Conservation (phyloP, 2,797 vertebrate genomes). For the Perodicticus potto region DNA sequence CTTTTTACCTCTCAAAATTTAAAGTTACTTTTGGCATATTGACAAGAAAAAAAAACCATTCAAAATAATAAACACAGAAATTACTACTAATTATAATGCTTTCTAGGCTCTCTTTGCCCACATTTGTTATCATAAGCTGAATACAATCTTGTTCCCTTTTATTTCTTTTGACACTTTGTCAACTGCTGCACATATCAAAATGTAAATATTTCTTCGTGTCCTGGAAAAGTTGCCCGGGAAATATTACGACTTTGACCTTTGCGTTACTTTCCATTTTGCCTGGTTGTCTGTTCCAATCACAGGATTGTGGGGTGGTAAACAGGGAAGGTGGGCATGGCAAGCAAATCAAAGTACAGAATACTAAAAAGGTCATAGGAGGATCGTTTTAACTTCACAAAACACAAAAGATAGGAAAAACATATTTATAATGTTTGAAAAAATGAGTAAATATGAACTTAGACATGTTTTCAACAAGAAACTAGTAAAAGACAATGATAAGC, state of each 20-base stretch:
- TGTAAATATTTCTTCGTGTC: conserved; percentile 74
- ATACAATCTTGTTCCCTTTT: conserved; percentile 26
- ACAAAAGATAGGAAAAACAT: conserved; percentile 79
- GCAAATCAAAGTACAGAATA: conserved; percentile 88
- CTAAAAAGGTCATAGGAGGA: conserved; percentile 88
- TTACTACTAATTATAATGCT: neutral
- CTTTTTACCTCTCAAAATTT: conserved; percentile 5
- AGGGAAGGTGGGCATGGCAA: conserved; percentile 82
- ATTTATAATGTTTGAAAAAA: conserved; percentile 19
- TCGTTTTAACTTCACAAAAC: conserved; percentile 84
- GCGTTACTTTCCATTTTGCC: conserved; percentile 87
- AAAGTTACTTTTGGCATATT: neutral
- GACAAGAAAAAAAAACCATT: neutral
- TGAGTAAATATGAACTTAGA: neutral
- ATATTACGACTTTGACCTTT: conserved; percentile 87
- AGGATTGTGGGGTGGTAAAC: conserved; percentile 84
- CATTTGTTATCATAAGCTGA: conserved; percentile 44
- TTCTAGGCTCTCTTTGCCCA: neutral
- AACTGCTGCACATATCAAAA: conserved; percentile 76
- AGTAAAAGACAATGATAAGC: neutral
- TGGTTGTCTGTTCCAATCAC: conserved; percentile 87
- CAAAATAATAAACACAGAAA: neutral
- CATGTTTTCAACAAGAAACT: neutral
- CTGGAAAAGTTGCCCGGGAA: conserved; percentile 78
- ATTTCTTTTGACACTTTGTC: conserved; percentile 66